Conservation (phyloP, 2,113 vertebrate genomes). For the Plotosus lineatus region DNA sequence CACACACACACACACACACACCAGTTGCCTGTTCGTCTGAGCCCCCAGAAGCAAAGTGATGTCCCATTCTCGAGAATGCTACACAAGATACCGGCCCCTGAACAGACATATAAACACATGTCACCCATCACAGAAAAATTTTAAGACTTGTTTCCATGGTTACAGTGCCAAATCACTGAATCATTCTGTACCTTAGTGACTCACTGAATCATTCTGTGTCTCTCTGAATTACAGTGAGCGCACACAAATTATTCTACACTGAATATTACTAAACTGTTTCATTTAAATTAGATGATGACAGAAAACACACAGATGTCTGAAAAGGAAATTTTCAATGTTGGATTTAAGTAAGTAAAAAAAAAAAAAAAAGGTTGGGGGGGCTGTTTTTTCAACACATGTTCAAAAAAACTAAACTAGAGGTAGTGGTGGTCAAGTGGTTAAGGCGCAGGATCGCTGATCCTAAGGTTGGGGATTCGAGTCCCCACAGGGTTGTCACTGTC, state of each 20-base stretch:
- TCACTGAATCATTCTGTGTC: neutral
- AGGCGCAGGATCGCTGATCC: too few species aligned
- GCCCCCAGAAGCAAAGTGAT: conserved; percentile 90
- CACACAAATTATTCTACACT: neutral
- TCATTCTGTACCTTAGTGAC: neutral
- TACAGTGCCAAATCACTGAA: neutral
- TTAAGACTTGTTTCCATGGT: too few species aligned
- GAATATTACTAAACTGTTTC: neutral
- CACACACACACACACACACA: neutral
- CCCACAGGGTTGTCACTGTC: too few species aligned
- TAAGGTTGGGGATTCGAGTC: too few species aligned
- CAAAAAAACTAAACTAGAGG: too few species aligned
- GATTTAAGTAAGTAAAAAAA: too few species aligned
- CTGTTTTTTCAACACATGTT: too few species aligned
- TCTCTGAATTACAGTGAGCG: neutral
- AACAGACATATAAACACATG: neutral
- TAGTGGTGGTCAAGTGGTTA: too few species aligned
- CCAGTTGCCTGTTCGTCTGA: conserved; percentile 96
- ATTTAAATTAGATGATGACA: too few species aligned
- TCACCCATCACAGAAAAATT: neutral
- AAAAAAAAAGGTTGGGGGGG: too few species aligned
- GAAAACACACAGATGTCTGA: too few species aligned
- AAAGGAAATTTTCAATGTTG: too few species aligned
- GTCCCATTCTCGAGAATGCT: conserved; percentile 85
- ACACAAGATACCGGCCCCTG: conserved; percentile 88